Evolutionary conservation across 23 tunicate species (phyloP), one percentile per base, ranked within the genome.

Genomic region (Trididemnum clinides): DNA sequence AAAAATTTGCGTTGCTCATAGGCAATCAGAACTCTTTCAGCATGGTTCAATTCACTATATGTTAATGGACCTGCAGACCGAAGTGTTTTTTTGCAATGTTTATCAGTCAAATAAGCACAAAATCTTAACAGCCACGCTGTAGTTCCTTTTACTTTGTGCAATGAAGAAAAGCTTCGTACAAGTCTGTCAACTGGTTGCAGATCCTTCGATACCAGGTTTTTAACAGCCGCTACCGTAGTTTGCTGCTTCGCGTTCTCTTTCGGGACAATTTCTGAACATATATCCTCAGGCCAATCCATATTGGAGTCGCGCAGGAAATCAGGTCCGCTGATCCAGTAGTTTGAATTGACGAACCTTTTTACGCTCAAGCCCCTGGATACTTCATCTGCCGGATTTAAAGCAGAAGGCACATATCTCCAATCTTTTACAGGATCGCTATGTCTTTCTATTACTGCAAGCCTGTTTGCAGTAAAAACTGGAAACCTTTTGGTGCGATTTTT

Each of bases 381-480:
- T 12, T 70, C 38, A 70, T 70, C 39, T 6, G 77, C 77, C 3
- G 77, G 77, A 6, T 70, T 70, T 4, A 32, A 33, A 4, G 27
- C 39, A 23, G 77, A 6, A 3, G 77, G 39, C 15, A 70, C 77
- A n/a, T 70, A 25, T n/a, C 77, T 26, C 77, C 77, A 70, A 5
- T 70, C 21, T n/a, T 33, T 25, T 5, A n/a, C n/a, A n/a, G n/a
- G 15, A 4, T 33, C 3, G 39, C 21, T 70, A 32, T 70, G 39
- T 25, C 77, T 12, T 20, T 59, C 66, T 19, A 59, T 59, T 20
- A 19, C 66, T 20, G 66, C 66, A 59, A 59, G 66, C 3, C 66
- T 23, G 23, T 59, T 59, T 20, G 66, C 66, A 59, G 22, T 20
- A 59, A 10, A n/a, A n/a, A n/a, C n/a, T n/a, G n/a, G n/a, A n/a